Evolutionary conservation across 2,888 invertebrate genomes (phyloP), one percentile per base, ranked within the genome.

Genomic region (Theristus sp.): DNA sequence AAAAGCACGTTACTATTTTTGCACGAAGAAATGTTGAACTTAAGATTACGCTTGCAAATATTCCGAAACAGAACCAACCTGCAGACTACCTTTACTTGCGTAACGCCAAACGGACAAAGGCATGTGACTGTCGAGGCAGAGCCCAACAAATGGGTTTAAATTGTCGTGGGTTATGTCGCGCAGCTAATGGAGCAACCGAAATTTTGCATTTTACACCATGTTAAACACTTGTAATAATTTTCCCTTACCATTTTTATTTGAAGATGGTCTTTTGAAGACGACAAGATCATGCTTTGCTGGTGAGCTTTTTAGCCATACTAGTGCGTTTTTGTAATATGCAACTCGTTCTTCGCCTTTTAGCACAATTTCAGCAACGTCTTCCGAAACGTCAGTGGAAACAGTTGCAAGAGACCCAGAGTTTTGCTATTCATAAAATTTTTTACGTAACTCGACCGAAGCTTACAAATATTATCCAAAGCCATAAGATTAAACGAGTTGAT

Each of bases 351-450:
- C 52, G 22, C 60, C 60, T 20, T 24, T 47, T 52, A 60, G 28
- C 27, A 60, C 60, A 3, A 60, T 60, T 25, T 60, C 57, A 25
- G 60, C 60, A 10, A 60, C 31, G 57, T 60, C 60, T 25, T 60
- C 60, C 22, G 60, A 60, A 17, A 57, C 49, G 24, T 56, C 57
- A 22, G 57, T 60, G 28, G 29, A 6, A 10, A 60, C 52, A 17
- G 60, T 60, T 20, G 24, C 26, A 13, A 53, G 29, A 2, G 60
- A 60, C 22, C 57, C 57, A 2, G 56, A 55, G 49, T 56, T 26
- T 49, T 57, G 60, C 60, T 60, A 27, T 38, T 20, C 10, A 38
- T 20, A 13, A 52, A n/a, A n/a, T n/a, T n/a, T n/a, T n/a, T n/a
- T n/a, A n/a, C n/a, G n/a, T n/a, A n/a, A n/a, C n/a, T n/a, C n/a